Evolutionary conservation across 2,113 vertebrate species (phyloP), one percentile per base, ranked within the genome.

Genomic region (Phalacrocorax brasilianus): DNA sequence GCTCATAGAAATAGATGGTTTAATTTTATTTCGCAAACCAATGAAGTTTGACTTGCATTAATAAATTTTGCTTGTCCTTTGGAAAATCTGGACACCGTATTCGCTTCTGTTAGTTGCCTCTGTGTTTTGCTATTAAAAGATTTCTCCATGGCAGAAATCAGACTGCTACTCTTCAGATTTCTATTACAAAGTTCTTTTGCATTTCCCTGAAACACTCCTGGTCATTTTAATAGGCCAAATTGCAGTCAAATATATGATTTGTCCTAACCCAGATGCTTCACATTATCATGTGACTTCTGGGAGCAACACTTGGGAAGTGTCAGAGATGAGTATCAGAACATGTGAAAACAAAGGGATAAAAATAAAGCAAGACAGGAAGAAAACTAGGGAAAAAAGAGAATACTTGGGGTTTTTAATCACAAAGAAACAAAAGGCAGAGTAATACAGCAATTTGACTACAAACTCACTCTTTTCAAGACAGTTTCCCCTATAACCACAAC

Each of bases 331-430:
- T 76, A 93, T 44, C 44, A 88, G 71, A 93, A 72, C 35, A 85
- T 33, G 49, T 62, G 71, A 93, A 96, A 88, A 96, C 74, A 96
- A 85, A 96, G 35, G 47, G 58, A 86, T 92, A 88, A 95, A 93
- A 95, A 93, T 85, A 88, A 82, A 88, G 32, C 32, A 66, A 28
- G n/a, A 71, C 32, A 71, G 52, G 71, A 90, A 90, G 56, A 93
- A 89, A 85, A 67, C 15, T 19, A 76, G 13, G 28, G 55, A 47
- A 47, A 35, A n/a, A 79, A 40, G 11, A 82, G 65, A 85, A 27
- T 24, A 14, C 4, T 52, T 4, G 0, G 0, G 1, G 1, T 14
- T 66, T 83, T 52, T 70, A 44, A 71, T 49, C 7, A 45, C 19
- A 85, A 87, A 70, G 18, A 74, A 71, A 75, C 42, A 81, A 88